Base-by-base conservation (phyloP, 2,113 vertebrate genomes). In the Setophaga coronata region DNA sequence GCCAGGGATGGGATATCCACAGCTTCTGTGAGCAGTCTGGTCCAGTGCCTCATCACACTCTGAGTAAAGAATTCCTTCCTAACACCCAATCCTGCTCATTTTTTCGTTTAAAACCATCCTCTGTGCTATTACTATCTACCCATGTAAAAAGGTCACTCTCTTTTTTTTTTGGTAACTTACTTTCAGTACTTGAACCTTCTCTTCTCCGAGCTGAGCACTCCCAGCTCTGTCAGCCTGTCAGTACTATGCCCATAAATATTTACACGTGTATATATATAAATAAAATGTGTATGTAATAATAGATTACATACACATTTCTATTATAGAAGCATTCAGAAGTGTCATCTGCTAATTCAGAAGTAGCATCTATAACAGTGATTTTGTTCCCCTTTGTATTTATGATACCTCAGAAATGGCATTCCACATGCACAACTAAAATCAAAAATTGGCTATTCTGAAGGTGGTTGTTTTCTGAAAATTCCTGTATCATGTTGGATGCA, bases 401-500 rank as follows among this genome's bases (percentile, higher is more conserved):
- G 28, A 31, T 40, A 16, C 9, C 6, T 80, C n/a, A 43, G 29
- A 78, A 57, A 38, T 7, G 2, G 1, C 62, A 61, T 85, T 91
- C 14, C 6, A 24, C 6, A 13, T 62, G 23, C 4, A 33, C n/a
- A 82, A 14, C 7, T 65, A 57, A 57, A 79, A 47, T 33, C 17
- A 73, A 3, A 21, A n/a, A 19, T 28, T 48, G 5, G 3, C 53
- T 72, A 17, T 78, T 82, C 61, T 69, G 31, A 74, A 81, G 31
- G 17, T 3, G 0, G 2, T 47, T 12, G 8, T 51, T 90, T 43
- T 65, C 48, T 80, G 34, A 69, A 65, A 58, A 72, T 45, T 64
- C 14, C 33, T 58, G 7, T 70, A 10, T 6, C 0, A 0, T 14
- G 18, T 21, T 54, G 8, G 12, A 40, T 43, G 19, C 34, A 24